Evolutionary conservation across 2,113 vertebrate genomes (phyloP).

Genomic region (Lanius ludovicianus): DNA sequence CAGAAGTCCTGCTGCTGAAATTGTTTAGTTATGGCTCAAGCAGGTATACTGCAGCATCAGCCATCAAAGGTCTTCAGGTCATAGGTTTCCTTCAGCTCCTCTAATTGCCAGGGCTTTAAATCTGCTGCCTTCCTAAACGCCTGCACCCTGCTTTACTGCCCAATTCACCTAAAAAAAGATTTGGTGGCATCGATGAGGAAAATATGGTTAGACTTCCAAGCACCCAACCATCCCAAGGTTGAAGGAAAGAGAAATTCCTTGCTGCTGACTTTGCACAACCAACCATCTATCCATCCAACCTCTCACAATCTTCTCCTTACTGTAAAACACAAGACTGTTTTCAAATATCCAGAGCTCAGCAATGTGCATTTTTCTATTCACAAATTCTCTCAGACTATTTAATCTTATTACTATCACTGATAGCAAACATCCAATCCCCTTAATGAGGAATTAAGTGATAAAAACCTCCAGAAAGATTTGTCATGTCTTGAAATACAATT

Average conservation of each 20-base stretch:
- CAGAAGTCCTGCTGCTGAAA: background rate
- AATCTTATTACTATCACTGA: conserved; percentile 2
- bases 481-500: background rate
- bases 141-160: background rate
- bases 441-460: background rate
- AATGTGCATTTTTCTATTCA: conserved; percentile 10
- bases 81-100: background rate
- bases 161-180: background rate
- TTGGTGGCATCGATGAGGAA: conserved; percentile 1
- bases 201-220: background rate
- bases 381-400: conserved; percentile 30
- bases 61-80: background rate
- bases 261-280: background rate
- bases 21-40: background rate
- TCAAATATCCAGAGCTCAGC: conserved; percentile 14
- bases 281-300: background rate
- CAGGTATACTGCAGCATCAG: conserved; percentile 17
- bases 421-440: conserved; percentile 9
- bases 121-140: background rate
- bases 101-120: background rate
- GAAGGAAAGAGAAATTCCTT: background rate
- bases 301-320: background rate
- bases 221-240: background rate
- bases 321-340: background rate
- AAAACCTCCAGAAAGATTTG: background rate